Percentiles rank a stretch among this genome's conserved stretches.
phyloP scores from a whole-genome alignment of 2,797 vertebrate genomes.

The Bufotes viridis region DNA sequence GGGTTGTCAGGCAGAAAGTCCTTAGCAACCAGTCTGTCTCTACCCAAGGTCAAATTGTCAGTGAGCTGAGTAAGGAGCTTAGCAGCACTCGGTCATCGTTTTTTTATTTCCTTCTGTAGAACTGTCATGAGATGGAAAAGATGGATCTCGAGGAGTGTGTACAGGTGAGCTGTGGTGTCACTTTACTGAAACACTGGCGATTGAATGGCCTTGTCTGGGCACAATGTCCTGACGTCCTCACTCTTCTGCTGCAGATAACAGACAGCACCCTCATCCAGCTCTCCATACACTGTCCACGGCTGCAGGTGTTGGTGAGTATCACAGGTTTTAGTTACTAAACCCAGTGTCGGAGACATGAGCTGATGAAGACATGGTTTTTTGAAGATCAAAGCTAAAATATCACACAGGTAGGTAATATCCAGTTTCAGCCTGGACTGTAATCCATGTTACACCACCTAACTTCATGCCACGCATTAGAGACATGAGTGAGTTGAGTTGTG shows the following conservation, averaged over 20 bases:
- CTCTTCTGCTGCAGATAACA: constrained; percentile 65
- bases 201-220: background rate
- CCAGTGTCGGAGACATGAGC: background rate
- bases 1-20: background rate
- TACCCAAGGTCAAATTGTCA: background rate
- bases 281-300: constrained; percentile 94
- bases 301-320: constrained; percentile 94
- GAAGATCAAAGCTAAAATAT: background rate
- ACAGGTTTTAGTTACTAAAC: background rate
- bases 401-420: background rate
- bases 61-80: background rate
- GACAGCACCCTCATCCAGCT: constrained; percentile 95
- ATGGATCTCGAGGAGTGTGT: constrained; percentile 99
- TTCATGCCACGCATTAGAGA: no score
- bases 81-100: background rate
- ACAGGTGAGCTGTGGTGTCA: constrained; percentile 78
- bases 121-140: constrained; percentile 97
- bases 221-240: background rate
- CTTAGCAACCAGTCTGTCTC: background rate
- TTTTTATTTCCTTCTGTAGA: constrained; percentile 72
- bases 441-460: background rate
- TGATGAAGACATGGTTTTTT: background rate
- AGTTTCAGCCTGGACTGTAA: background rate
- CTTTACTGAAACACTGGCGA: background rate
- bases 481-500: no score